Base-by-base conservation (phyloP, 2,888 invertebrate genomes). In the Amphipyra tragopoginis region DNA sequence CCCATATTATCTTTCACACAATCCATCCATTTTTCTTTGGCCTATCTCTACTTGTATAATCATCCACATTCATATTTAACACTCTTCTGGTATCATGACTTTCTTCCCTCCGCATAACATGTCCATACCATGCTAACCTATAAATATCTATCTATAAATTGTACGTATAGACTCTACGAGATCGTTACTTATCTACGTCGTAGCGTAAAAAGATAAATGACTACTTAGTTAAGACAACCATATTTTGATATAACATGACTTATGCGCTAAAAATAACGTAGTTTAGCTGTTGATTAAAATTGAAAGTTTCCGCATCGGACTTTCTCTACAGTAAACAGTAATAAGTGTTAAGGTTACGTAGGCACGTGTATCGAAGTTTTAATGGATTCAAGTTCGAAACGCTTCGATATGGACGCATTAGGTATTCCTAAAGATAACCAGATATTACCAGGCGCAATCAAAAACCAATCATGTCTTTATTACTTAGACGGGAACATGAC, bases 381-480 rank as follows among this genome's bases (percentile, higher is more conserved):
- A 75, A 68, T 62, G 59, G 55, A 69, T 71, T 71, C 78, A 71
- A 78, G 66, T 69, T 75, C 69, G 65, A 38, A 57, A 65, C 48
- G 55, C 45, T 43, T 6, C 15, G 44, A n/a, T 58, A 53, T 43
- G 44, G 56, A 47, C 45, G 65, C 43, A 52, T 69, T 72, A 72
- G 69, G 65, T 65, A 74, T 72, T 66, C 70, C 60, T 70, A 51
- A 70, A 66, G 44, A 65, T 65, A 39, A 55, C 55, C 64, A 74
- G 61, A 65, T 74, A 64, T 66, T 69, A 73, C 48, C 54, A 62
- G 71, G 72, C 83, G 83, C 80, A 86, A 87, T 87, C 87, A 87
- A 86, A 87, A 87, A 81, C 82, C 86, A 86, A 87, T 87, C 83
- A 86, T 77, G 82, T 79, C 78, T 84, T 86, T 87, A 87, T 86